Conservation (phyloP, 1,140 invertebrate species). For the Zaprionus kolodkinae region DNA sequence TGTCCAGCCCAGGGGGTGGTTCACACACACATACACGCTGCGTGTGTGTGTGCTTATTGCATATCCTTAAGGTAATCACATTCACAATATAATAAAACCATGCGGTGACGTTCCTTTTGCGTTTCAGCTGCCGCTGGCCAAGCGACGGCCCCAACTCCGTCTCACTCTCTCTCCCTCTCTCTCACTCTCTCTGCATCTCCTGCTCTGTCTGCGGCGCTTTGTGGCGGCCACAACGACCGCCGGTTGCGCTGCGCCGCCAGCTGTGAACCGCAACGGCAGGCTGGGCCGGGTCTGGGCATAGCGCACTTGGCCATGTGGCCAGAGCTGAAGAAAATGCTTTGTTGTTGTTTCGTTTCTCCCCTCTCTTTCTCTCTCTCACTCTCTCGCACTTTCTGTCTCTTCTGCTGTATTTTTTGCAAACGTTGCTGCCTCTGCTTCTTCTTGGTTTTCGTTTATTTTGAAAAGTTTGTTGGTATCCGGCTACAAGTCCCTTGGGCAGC, state of each 20-base stretch:
- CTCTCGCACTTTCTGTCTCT: neutral
- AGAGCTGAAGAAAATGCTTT: constrained; percentile 23
- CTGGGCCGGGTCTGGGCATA: neutral
- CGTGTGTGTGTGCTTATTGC: constrained; percentile 69
- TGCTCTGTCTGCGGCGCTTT: neutral
- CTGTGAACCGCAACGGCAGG: neutral
- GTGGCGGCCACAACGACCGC: constrained; percentile 26
- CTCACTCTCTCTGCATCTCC: neutral
- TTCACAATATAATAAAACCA: constrained; percentile 83
- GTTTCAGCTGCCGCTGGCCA: constrained; percentile 65
- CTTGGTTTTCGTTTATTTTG: constrained; percentile 63
- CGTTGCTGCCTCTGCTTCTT: constrained; percentile 2
- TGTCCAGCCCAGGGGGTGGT: constrained; percentile 45
- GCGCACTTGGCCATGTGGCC: constrained; percentile 24
- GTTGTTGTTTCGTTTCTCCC: constrained; percentile 14
- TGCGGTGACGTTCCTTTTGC: constrained; percentile 74
- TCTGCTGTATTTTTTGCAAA: constrained; percentile 32
- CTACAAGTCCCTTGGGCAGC: constrained; percentile 83
- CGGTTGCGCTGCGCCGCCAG: constrained; percentile 23
- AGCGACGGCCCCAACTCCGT: neutral
- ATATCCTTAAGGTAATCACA: constrained; percentile 83
- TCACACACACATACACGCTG: constrained; percentile 30
- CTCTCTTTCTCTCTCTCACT: constrained; percentile 9
- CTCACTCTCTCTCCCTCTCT: neutral
- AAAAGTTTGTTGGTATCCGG: constrained; percentile 83